Base-by-base conservation (phyloP, 2,797 vertebrate species). In the Clamator glandarius region DNA sequence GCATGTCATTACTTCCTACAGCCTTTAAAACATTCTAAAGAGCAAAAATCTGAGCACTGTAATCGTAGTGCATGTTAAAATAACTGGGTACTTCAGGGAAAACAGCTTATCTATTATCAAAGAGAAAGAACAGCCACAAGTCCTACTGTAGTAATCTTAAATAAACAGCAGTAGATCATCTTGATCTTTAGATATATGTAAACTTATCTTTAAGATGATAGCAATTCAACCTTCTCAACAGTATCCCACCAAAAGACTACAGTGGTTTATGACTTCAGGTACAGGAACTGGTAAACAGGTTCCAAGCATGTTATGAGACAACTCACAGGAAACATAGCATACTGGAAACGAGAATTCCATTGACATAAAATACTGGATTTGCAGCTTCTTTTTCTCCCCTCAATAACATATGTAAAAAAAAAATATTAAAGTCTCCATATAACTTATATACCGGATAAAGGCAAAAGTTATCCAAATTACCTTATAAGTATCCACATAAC, bases 401-500 rank as follows among this genome's bases (percentile, higher is more conserved):
- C 18, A 9, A 16, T n/a, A 39, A 68, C 15, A 8, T 6, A 14
- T 3, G 0, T 39, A 54, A 58, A 23, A 63, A 66, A 59, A 82
- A n/a, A n/a, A 33, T 11, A 33, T 11, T 17, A 84, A 84, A 68
- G 31, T 15, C 31, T 29, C 5, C 2, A 2, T 31, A 16, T 29
- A 4, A 55, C 54, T 88, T 74, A 41, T 21, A 44, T 3, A 48
- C 4, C 35, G 19, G 73, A 50, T 85, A 51, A 86, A 72, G 12
- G 8, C 58, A 94, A 89, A 21, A 35, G 9, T 70, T 87, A 76
- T 8, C 50, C 31, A 36, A 61, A 25, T 16, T 97, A 99, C 99
- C 98, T 98, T 99, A 73, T 99, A 99, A 81, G 99, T 99, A 95
- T 99, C 98, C 94, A 99, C 99, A 17, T 99, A 99, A 54, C 99